Base-by-base conservation (phyloP, 2,888 invertebrate genomes). In the Heliconius hortense region DNA sequence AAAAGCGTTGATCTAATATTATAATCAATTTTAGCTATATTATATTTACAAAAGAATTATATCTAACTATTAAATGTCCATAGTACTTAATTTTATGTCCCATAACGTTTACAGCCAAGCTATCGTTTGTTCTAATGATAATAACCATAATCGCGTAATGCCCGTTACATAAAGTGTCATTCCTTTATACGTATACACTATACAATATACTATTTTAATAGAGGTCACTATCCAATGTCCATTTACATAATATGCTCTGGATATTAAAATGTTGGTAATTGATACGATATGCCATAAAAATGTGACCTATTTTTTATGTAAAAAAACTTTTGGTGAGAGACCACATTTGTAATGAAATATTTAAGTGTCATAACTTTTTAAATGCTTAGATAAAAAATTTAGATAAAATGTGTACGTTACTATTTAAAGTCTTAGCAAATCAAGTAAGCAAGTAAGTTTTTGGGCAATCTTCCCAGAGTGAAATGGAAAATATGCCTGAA, bases 121-220 rank as follows among this genome's bases (percentile, higher is more conserved):
- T 59, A 71, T 71, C 71, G 71, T 71, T 71, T 71, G 71, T 60
- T 60, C 59, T 60, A 71, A 71, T 71, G 60, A 71, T 71, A 71
- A 71, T 71, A 71, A 71, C 71, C 71, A 28, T 71, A 71, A 71
- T 71, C 39, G 71, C 59, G 71, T 71, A 39, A 71, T 59, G 35
- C 31, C 68, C 21, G 31, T 71, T 60, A 26, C 21, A 35, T 71
- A 71, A 68, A 53, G 60, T 71, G 39, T 60, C 15, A 39, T 71
- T 60, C 24, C 18, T 21, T 39, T 71, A n/a, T 24, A 26, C 26
- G 7, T 43, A 43, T 43, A 43, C 15, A 43, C 43, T 48, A 28
- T 28, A 48, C 18, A 21, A 28, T 53, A 53, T 53, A 28, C 53
- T 48, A 28, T 68, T 48, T 53, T 68, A 5, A 26, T 26, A 21